Conservation (phyloP, 2,888 invertebrate genomes). For the Ashinkailepas kermadecensis region DNA sequence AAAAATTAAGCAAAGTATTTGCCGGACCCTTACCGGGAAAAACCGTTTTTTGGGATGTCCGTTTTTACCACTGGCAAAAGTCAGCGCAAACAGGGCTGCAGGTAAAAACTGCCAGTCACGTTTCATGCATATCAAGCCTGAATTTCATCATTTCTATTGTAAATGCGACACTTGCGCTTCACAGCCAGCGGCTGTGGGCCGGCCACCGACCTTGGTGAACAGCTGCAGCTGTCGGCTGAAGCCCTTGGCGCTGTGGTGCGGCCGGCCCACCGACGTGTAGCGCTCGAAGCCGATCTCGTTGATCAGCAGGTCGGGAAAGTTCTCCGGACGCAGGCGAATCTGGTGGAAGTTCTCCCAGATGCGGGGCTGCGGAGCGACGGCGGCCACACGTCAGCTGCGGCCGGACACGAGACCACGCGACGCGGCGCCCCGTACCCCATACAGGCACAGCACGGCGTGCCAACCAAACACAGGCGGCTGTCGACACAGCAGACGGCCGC, state of each 20-base stretch:
- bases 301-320: slow-evolving; percentile 85
- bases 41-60: no score
- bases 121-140: no score
- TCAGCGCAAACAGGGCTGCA: not conserved
- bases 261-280: slow-evolving; percentile 4
- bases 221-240: slow-evolving; percentile 20
- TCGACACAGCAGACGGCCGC: slow-evolving; percentile 15
- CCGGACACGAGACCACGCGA: no score
- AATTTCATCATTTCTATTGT: not conserved
- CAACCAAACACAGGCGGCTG: no score
- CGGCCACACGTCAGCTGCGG: no score
- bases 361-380: slow-evolving; percentile 41
- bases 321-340: slow-evolving; percentile 82
- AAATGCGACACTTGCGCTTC: not conserved
- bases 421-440: no score
- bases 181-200: not conserved
- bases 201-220: not conserved
- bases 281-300: slow-evolving; percentile 79
- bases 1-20: no score
- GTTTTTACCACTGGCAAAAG: not conserved
- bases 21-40: no score
- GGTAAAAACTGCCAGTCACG: no score
- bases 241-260: slow-evolving; percentile 19
- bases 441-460: no score
- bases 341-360: slow-evolving; percentile 76